These are phyloP conservation scores for Halictus rubicundus DNA, from an alignment of 1,140 invertebrate species.

Conservation along the genomic window DNA sequence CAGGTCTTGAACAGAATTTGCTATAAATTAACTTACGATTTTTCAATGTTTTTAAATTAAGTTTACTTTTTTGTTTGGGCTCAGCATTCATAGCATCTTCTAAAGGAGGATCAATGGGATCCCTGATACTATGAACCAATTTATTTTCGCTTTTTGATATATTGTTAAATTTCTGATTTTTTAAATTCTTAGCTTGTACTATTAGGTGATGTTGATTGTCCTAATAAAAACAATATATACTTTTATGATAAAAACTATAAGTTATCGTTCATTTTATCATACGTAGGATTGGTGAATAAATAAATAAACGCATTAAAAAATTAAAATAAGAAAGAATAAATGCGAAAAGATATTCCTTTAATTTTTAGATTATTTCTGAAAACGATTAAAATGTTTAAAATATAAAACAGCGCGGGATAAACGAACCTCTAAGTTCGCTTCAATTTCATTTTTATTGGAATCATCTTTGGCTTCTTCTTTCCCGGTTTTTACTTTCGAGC, in stretches of 20 bases:
- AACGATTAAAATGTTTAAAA: too few species aligned
- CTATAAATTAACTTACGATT: constrained; percentile 21
- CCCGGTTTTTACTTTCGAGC: neutral
- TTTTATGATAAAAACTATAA: neutral
- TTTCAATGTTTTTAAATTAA: constrained; percentile 34
- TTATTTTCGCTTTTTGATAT: neutral
- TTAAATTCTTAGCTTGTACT: constrained; percentile 5
- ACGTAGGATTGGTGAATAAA: too few species aligned
- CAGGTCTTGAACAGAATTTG: neutral
- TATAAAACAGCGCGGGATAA: too few species aligned
- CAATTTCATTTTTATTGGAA: neutral
- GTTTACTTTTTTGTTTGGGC: constrained; percentile 15
- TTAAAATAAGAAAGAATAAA: too few species aligned
- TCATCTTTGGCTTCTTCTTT: neutral
- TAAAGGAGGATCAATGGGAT: neutral
- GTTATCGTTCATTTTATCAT: neutral
- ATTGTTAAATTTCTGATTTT: neutral
- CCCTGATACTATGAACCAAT: neutral
- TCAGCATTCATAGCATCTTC: neutral
- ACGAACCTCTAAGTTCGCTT: constrained; percentile 9
- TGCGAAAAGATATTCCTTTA: too few species aligned
- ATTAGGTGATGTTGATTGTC: neutral
- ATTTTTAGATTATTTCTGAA: too few species aligned
- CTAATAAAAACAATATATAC: neutral
- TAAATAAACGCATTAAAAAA: too few species aligned